Base-by-base conservation (phyloP, 2,888 invertebrate genomes). In the Stramonita haemastoma region DNA sequence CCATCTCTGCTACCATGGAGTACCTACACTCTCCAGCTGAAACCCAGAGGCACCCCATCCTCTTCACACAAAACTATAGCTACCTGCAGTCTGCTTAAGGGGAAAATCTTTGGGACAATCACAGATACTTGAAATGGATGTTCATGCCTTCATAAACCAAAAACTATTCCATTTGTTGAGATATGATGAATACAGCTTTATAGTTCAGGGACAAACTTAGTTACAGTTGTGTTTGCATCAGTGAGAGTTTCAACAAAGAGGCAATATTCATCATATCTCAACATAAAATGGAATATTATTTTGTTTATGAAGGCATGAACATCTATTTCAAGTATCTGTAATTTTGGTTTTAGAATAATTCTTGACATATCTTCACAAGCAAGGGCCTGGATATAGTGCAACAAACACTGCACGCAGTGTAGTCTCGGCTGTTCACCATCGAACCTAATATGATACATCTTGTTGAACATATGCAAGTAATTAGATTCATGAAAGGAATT, bases 161-260 rank as follows among this genome's bases (percentile, higher is more conserved):
- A 73, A 26, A 73, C 11, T 6, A 73, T 26, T 26, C 22, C 73
- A 73, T 26, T 26, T n/a, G 6, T 73, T 73, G 22, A 73, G 86
- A 87, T 73, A 90, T 36, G 70, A 22, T 19, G 29, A 13, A 79
- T 91, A 90, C 79, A 90, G 90, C 79, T 85, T 83, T 29, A 84
- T 89, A 17, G 90, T 91, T 34, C 83, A 89, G 73, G 36, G 22
- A 70, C 56, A 66, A 29, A 66, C 87, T 79, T 32, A 26, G n/a
- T n/a, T 46, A n/a, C 81, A n/a, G 84, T 90, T 57, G 87, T 90
- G 84, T 29, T 66, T 70, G 70, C 1, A 15, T 89, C 90, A 15
- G 90, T 90, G 91, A 34, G 91, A 57, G 22, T 29, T 11, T 70
- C 85, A 34, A 91, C 90, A 26, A 89, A 87, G n/a, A 83, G 79